phyloP scores from a whole-genome alignment of 2,113 vertebrate genomes.

The Percina caprodes region DNA sequence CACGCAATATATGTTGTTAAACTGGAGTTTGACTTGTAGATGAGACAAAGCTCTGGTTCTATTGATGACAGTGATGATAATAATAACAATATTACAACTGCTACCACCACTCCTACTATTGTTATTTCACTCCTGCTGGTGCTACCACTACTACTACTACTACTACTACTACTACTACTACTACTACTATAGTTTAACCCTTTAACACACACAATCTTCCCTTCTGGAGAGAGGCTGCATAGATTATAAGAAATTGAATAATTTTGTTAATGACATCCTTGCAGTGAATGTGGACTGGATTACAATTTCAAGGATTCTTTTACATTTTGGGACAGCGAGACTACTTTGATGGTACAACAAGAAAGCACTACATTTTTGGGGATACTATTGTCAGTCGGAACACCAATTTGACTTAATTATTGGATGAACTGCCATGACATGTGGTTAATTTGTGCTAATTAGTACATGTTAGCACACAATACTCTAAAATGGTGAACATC shows the following conservation, averaged over 20 bases:
- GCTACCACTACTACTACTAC: not conserved
- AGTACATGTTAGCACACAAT: not conserved
- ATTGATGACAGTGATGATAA: slow-evolving; percentile 5
- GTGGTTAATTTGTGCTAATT: not conserved
- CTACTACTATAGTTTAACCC: not conserved
- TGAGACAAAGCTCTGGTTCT: slow-evolving; percentile 4
- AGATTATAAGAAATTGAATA: not conserved
- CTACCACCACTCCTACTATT: not conserved
- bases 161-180: not conserved
- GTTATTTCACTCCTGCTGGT: not conserved
- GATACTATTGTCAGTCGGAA: too few relatives aligned
- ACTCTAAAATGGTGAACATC: not conserved
- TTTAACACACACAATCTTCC: not conserved
- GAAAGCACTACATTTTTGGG: not conserved
- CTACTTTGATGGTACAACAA: not conserved
- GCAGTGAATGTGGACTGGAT: not conserved
- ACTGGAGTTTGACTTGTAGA: not conserved
- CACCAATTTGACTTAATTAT: not conserved
- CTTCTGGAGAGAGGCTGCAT: not conserved
- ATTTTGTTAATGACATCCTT: not conserved
- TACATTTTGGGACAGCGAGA: not conserved
- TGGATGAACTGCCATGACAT: not conserved
- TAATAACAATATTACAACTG: not conserved
- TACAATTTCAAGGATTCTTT: not conserved
- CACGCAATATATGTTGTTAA: not conserved